Evolutionary conservation across 1,140 invertebrate species (phyloP).

Genomic region (Periplaneta americana): DNA sequence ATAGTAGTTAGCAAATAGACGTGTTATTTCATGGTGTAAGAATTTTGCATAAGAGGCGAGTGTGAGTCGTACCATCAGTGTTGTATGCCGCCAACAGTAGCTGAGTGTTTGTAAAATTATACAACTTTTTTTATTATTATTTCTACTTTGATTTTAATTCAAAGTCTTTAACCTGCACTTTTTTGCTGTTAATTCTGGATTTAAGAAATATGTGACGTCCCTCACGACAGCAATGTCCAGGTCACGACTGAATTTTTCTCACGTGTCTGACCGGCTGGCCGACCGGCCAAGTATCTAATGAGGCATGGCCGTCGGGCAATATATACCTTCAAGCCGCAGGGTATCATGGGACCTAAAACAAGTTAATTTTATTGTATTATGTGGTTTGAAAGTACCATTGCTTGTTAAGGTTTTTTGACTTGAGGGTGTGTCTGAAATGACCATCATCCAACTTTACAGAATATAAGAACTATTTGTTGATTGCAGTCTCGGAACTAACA

Average conservation of each 20-base stretch:
- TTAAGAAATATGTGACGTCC: background rate
- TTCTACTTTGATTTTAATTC: background rate
- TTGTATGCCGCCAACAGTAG: background rate
- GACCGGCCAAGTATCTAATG: background rate
- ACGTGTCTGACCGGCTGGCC: background rate
- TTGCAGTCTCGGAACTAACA: too few relatives aligned
- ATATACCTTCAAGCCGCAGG: background rate
- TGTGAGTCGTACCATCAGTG: background rate
- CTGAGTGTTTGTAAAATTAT: background rate
- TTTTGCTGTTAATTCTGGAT: background rate
- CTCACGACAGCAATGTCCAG: background rate
- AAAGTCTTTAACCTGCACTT: background rate
- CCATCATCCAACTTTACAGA: background rate
- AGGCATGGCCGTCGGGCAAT: background rate
- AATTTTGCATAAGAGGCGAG: background rate
- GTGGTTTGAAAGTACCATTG: background rate
- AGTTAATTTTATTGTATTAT: background rate
- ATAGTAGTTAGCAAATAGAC: background rate
- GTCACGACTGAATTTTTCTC: background rate
- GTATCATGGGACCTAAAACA: background rate
- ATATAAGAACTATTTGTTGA: too few relatives aligned
- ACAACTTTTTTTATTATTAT: background rate
- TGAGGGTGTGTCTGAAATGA: background rate
- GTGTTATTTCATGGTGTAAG: too few relatives aligned
- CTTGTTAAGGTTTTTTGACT: background rate